Base-by-base conservation (phyloP, 2,113 vertebrate genomes). In the Sinocyclocheilus maitianheensis region DNA sequence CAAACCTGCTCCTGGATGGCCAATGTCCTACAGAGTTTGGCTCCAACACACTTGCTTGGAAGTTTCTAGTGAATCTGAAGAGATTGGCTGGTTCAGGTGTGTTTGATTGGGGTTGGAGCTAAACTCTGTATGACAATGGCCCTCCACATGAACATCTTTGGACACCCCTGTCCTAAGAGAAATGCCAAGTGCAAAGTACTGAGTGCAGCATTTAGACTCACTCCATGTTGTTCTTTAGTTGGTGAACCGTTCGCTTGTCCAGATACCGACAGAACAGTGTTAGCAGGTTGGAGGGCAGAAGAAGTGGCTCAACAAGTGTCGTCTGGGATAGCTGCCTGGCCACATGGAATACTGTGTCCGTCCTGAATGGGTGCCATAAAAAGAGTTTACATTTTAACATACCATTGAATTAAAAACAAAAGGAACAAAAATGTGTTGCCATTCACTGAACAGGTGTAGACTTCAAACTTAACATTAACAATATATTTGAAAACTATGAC, bases 261-360 rank as follows among this genome's bases (percentile, higher is more conserved):
- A 99, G 92, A 74, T 99, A 98, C 46, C 96, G 96, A 87, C 97
- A 99, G 92, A 99, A 99, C 63, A 98, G 95, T 0, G 96, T 95
- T 51, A 98, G 95, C 30, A 99, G 94, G 91, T 99, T 99, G 72
- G 96, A 97, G 22, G 98, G 97, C 62, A 98, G 90, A 77, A 95
- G 91, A 1, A 99, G 93, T 0, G 98, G 97, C 90, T 99, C 97
- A 65, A 97, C 97, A 89, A 98, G 91, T 0, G 87, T 96, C 53
- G 95, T 93, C 74, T 94, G 96, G 0, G 97, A 96, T 18, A 99
- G 95, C 90, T 98, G 96, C 80, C 93, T 95, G 0, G 97, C 97
- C 0, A 99, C 96, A 82, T 97, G 94, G 91, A 97, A 96, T 86
- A 99, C 97, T 0, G 81, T 95, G 85, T 98, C 95, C 0, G 96